These are phyloP conservation scores for Formica exsecta DNA, from an alignment of 1,140 invertebrate genomes.

Conservation along the genomic window DNA sequence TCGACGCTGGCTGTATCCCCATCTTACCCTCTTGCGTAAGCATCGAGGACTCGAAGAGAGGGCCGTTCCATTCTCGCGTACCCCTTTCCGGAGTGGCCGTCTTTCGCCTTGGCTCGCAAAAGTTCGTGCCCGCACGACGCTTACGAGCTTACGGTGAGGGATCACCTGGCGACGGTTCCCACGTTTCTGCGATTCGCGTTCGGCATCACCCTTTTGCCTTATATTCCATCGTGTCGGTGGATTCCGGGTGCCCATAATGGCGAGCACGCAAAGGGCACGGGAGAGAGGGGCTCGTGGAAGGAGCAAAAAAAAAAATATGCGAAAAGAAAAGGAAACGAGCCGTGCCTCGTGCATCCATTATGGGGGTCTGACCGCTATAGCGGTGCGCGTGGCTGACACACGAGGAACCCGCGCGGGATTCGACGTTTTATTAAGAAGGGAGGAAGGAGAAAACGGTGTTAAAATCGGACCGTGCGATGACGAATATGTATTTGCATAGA, in stretches of 20 bases:
- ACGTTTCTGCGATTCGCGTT: conserved; percentile 86
- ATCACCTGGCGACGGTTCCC: conserved; percentile 86
- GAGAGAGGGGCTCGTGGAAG: conserved; percentile 52
- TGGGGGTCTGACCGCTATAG: conserved; percentile 80
- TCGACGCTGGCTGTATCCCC: conserved; percentile 24
- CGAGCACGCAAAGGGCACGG: conserved; percentile 60
- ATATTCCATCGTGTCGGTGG: conserved; percentile 61
- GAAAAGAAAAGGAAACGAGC: conserved; percentile 79
- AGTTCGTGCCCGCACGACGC: conserved; percentile 70
- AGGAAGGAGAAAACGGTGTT: conserved; percentile 73
- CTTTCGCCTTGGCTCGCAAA: conserved; percentile 65
- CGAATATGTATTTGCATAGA: conserved; percentile 79
- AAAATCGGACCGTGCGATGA: conserved; percentile 59
- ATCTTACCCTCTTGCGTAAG: conserved; percentile 34
- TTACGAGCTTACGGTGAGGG: conserved; percentile 67
- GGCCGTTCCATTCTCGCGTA: conserved; percentile 70
- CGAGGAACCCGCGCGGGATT: conserved; percentile 80
- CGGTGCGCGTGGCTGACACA: conserved; percentile 86
- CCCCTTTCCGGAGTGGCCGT: conserved; percentile 76
- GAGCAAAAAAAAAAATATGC: conserved; percentile 56
- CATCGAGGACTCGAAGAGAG: conserved; percentile 22
- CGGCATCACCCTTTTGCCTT: conserved; percentile 80
- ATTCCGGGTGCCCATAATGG: conserved; percentile 68
- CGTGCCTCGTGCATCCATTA: conserved; percentile 84
- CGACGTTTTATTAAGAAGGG: conserved; percentile 81